phyloP scores from a whole-genome alignment of 2,888 invertebrate species.

The Folsomia manolachei region DNA sequence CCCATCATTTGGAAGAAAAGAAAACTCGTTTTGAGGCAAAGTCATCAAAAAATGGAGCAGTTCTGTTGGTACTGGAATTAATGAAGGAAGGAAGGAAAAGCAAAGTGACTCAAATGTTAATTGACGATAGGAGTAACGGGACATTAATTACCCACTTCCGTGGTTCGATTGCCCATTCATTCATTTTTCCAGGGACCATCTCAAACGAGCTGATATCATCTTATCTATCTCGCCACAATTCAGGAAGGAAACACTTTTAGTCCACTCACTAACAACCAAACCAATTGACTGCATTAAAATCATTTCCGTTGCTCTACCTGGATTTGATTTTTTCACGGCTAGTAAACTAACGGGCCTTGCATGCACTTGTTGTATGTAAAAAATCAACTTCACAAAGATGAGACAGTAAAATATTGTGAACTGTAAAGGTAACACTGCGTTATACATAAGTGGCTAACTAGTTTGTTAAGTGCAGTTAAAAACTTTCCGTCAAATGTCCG shows the following conservation, averaged over 20 bases:
- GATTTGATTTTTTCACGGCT: background rate
- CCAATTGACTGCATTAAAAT: background rate
- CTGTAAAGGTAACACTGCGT: too few species aligned
- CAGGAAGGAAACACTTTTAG: background rate
- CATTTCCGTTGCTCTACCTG: background rate
- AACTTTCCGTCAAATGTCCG: too few species aligned
- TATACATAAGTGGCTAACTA: too few species aligned
- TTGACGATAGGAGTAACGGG: background rate
- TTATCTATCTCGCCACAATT: background rate
- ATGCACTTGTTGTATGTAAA: too few species aligned
- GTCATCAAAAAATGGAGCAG: background rate
- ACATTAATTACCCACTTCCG: slow-evolving; percentile 8
- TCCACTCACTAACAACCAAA: background rate
- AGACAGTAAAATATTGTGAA: too few species aligned
- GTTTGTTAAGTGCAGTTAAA: too few species aligned
- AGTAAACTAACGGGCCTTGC: too few species aligned
- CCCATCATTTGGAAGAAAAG: background rate
- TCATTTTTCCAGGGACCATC: slow-evolving; percentile 1
- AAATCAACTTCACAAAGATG: too few species aligned
- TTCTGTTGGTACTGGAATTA: too few species aligned
- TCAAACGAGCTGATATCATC: background rate
- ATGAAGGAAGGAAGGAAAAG: background rate
- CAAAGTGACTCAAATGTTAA: background rate
- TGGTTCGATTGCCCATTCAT: slow-evolving; percentile 1
- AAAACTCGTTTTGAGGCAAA: background rate